Base-by-base conservation (phyloP, 2,797 vertebrate genomes). In the Melanotaenia maccullochi region DNA sequence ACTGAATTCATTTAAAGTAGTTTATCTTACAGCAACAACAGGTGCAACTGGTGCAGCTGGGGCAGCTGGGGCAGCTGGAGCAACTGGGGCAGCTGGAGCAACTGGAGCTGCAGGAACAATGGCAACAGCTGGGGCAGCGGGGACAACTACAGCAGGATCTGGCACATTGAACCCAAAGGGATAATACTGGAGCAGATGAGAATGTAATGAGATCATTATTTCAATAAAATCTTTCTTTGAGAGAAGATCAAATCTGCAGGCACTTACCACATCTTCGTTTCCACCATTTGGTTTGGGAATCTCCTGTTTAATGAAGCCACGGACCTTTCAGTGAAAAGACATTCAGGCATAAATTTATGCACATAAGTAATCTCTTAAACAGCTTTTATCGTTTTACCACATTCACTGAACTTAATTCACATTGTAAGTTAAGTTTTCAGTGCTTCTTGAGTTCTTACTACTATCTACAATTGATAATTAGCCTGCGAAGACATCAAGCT, bases 261-360 rank as follows among this genome's bases (percentile, higher is more conserved):
- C 47, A 77, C 86, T 81, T 54, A 91, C 89, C 61, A 90, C 59
- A 3, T 91, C 89, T 22, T 79, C 58, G 14, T 76, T 81, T 63
- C 9, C 56, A 14, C 87, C 88, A 2, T 65, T 60, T 3, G 73
- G 40, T 32, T 81, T 20, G 0, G 44, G 83, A 51, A 92, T 68
- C 69, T 91, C 88, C 4, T 91, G 85, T 76, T 91, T 93, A 64
- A 92, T 86, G 71, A 91, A 89, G 33, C 91, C 90, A 2, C 36
- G 79, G 44, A 82, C 73, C 88, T 93, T 76, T 57, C 13, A 75
- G 12, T 28, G 8, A 73, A 77, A 76, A 75, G 14, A 69, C 9
- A 71, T 9, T 25, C 4, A 64, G 1, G 6, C n/a, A 38, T 56
- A 44, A 60, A 54, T 52, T 64, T 28, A 47, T 4, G 40, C 35